These are phyloP conservation scores for Hepsetus odoe DNA, from an alignment of 2,113 vertebrate genomes.

Conservation along the genomic window DNA sequence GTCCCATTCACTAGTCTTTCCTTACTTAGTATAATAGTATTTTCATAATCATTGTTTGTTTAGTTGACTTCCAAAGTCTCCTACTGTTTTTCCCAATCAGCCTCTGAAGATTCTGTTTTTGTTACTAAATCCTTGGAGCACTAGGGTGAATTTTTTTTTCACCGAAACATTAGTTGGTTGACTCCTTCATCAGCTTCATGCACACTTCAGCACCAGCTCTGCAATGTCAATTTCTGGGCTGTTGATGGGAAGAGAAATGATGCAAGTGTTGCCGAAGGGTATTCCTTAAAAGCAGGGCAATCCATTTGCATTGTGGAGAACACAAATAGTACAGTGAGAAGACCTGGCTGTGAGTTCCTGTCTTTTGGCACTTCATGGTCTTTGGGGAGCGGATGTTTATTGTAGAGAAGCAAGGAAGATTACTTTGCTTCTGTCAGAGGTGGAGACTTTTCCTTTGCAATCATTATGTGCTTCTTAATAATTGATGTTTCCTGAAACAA, in stretches of 20 bases:
- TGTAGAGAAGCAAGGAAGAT: constrained; percentile 6
- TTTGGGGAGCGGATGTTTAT: constrained; percentile 49
- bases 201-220: constrained; percentile 11
- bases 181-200: constrained; percentile 9
- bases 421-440: constrained; percentile 36
- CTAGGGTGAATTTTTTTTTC: no score
- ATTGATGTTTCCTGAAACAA: constrained; percentile 63
- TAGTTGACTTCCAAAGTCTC: neutral
- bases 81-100: neutral
- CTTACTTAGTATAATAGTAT: constrained; percentile 6
- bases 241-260: constrained; percentile 2
- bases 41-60: neutral
- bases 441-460: constrained; percentile 34
- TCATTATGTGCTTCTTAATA: constrained; percentile 57
- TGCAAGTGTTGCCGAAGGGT: neutral
- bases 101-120: neutral
- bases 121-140: neutral
- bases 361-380: constrained; percentile 38
- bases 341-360: constrained; percentile 13
- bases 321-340: constrained; percentile 12
- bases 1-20: neutral
- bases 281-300: constrained; percentile 27
- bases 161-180: neutral
- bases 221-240: constrained; percentile 6
- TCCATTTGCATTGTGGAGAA: constrained; percentile 32